phyloP scores from a whole-genome alignment of 2,797 vertebrate genomes.

The Mionectes olivaceus region DNA sequence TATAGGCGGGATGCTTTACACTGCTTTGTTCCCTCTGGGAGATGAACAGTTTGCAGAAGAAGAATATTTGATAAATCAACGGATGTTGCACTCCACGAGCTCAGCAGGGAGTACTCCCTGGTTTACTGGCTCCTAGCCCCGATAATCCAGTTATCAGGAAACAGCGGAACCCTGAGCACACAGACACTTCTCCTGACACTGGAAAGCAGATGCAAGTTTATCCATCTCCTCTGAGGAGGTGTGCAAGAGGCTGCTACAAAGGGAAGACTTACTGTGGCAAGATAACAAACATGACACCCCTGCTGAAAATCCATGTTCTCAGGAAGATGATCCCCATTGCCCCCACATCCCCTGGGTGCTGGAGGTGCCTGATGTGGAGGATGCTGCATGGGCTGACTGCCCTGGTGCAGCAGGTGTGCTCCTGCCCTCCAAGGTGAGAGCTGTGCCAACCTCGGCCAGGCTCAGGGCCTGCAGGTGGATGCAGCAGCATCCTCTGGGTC shows the following conservation, averaged over 20 bases:
- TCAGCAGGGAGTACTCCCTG: not conserved
- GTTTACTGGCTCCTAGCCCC: not conserved
- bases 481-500: accelerated
- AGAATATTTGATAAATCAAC: not conserved
- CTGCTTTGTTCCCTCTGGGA: not conserved
- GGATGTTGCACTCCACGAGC: not conserved
- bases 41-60: not conserved
- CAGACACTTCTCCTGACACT: not conserved
- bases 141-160: not conserved
- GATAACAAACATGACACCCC: not conserved
- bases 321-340: accelerated
- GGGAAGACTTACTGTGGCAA: not conserved
- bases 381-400: not conserved
- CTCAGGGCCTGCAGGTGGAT: not conserved
- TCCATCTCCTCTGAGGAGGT: not conserved
- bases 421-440: accelerated
- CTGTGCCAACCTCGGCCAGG: not conserved
- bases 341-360: accelerated
- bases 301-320: not conserved
- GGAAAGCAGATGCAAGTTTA: not conserved
- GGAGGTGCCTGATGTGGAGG: not conserved
- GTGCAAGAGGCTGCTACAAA: not conserved
- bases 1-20: not conserved
- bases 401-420: not conserved
- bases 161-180: not conserved